phyloP scores from a whole-genome alignment of 2,797 vertebrate genomes.

The Poeciliopsis infans region DNA sequence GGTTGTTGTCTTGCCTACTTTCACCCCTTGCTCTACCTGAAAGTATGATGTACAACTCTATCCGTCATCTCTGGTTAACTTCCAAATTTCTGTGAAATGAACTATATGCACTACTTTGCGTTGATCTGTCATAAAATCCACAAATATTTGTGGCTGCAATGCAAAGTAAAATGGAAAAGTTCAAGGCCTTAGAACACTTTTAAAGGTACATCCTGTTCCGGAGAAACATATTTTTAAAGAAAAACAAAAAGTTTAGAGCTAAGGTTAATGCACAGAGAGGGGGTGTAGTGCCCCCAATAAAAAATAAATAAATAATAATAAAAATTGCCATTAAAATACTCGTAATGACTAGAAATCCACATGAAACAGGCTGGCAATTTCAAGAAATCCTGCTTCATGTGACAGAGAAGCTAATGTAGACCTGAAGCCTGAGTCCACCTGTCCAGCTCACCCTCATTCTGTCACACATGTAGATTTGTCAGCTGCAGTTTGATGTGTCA shows the following conservation, averaged over 20 bases:
- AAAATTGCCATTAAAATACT: not conserved
- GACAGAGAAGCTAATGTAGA: slow-evolving; percentile 30
- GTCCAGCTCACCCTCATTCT: slow-evolving; percentile 53
- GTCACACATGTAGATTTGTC: slow-evolving; percentile 57
- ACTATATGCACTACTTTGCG: not conserved
- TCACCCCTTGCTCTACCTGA: not conserved
- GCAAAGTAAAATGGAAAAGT: not conserved
- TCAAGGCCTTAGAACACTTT: not conserved
- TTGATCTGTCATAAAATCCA: not conserved
- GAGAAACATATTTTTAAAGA: not conserved
- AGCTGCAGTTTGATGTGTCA: slow-evolving; percentile 27
- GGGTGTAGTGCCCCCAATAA: not conserved
- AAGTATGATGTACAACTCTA: not conserved
- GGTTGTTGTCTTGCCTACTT: not conserved
- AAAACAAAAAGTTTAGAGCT: not conserved
- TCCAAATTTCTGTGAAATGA: not conserved
- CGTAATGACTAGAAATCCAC: slow-evolving; percentile 17
- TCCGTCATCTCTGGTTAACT: not conserved
- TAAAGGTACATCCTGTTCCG: not conserved
- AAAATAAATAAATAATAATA: not conserved
- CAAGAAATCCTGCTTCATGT: slow-evolving; percentile 28
- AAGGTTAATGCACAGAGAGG: not conserved
- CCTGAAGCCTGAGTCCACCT: slow-evolving; percentile 11
- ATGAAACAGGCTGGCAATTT: slow-evolving; percentile 2
- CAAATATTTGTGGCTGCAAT: not conserved